Evolutionary conservation across 2,113 vertebrate genomes (phyloP), one percentile per base, ranked within the genome.

Genomic region (Chionis minor): DNA sequence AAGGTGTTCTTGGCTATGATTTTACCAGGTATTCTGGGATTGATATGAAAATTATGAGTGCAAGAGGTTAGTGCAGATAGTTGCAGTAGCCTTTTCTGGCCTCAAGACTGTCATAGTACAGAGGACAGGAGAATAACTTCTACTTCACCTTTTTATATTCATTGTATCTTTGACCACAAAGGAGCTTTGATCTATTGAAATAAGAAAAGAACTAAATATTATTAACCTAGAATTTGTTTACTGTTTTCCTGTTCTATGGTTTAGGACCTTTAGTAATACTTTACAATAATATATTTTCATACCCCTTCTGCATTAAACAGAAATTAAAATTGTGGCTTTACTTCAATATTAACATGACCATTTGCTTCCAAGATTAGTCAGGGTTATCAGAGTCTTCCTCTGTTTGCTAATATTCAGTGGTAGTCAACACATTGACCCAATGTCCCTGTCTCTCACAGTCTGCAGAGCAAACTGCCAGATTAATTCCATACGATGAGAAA

Each of bases 251-350:
- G 10, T 49, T 54, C 71, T 85, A 0, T 42, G 18, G 26, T 87
- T 79, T 81, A 42, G 11, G 22, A 65, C 40, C 33, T 79, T 75
- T 45, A 54, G 10, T 40, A 85, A 52, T 81, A 49, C 13, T 73
- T 58, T 44, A 21, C 47, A 61, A 51, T 51, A 51, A 51, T 73
- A 51, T 65, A 12, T 54, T 95, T 81, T 65, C 49, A 54, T 65
- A 91, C 52, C 30, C 81, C 73, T 90, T 66, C 54, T 82, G 70
- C 52, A 73, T 89, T 92, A 74, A 94, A 85, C 61, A 94, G 91
- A 87, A 95, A 81, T 84, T 9, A 91, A 93, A 94, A 61, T 56
- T 0, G 0, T 88, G 24, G 55, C 30, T 88, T 88, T 79, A 78
- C 30, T 94, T 87, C 70, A 82, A 59, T 74, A 74, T 86, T 94